Percentiles rank a stretch among this genome's conserved stretches.
These are phyloP conservation scores for Mormyrus iriodes DNA, from an alignment of 2,113 vertebrate species.

Conservation along the genomic window DNA sequence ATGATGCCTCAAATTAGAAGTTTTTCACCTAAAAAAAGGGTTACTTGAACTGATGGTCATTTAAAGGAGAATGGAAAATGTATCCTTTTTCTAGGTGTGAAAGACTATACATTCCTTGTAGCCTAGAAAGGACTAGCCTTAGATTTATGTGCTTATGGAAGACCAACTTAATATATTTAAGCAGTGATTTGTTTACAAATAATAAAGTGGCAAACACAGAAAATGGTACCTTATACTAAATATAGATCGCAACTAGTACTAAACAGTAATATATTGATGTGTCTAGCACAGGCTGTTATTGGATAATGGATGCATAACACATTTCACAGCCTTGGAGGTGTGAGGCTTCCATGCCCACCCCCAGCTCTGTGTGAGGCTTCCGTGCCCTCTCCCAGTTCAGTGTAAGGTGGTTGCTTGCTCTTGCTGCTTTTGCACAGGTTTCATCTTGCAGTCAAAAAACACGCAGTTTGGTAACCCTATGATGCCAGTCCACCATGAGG, in stretches of 20 bases:
- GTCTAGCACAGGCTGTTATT: neutral
- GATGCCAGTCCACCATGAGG: neutral
- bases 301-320: neutral
- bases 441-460: neutral
- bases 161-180: neutral
- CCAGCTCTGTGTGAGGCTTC: neutral
- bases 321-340: neutral
- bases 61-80: neutral
- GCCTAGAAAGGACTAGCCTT: neutral
- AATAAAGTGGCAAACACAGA: neutral
- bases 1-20: neutral
- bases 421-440: neutral
- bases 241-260: neutral
- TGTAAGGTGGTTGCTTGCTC: too few species aligned
- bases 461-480: neutral
- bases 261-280: neutral
- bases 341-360: neutral
- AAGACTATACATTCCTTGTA: neutral
- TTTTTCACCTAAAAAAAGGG: neutral
- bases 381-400: neutral
- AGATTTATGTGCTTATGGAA: neutral
- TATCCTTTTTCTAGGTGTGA: neutral
- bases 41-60: neutral
- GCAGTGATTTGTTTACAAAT: neutral
- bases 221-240: neutral